A percentile compares a stretch with the other conserved stretches of the same genome.
Evolutionary conservation across 2,888 invertebrate species (phyloP).

Genomic region (Cepaea hortensis): DNA sequence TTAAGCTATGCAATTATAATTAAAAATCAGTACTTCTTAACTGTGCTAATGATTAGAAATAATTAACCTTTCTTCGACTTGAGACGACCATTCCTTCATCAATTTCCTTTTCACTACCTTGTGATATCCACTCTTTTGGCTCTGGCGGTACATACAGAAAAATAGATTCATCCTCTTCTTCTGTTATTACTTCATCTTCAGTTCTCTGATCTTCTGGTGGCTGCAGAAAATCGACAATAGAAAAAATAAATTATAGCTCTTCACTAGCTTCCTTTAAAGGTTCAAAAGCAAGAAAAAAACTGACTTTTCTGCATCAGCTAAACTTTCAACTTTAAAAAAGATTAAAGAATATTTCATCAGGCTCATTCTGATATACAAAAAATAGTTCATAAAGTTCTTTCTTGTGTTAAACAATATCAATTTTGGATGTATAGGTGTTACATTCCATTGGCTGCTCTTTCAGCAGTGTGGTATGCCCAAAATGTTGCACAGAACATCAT

Average conservation of each 20-base stretch:
- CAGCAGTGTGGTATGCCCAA: too few species aligned
- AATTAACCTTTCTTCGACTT: constrained; percentile 65
- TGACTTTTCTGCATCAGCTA: constrained; percentile 11
- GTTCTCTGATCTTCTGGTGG: constrained; percentile 58
- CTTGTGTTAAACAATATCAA: too few species aligned
- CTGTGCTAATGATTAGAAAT: background rate
- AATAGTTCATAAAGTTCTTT: too few species aligned
- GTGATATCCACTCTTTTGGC: constrained; percentile 74
- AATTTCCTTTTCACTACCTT: constrained; percentile 76
- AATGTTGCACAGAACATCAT: too few species aligned
- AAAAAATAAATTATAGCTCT: background rate
- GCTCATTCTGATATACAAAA: background rate
- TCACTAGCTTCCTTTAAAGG: too few species aligned
- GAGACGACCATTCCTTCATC: constrained; percentile 69
- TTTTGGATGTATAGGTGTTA: too few species aligned
- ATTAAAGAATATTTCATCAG: background rate
- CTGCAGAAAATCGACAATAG: constrained; percentile 51
- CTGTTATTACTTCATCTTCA: constrained; percentile 49
- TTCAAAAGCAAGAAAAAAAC: too few species aligned
- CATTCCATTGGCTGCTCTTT: too few species aligned
- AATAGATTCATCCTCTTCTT: constrained; percentile 67
- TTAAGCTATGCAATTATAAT: too few species aligned
- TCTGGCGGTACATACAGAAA: constrained; percentile 74
- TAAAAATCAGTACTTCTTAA: background rate
- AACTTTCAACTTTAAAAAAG: constrained; percentile 65